These are phyloP conservation scores for Spheniscus humboldti DNA, from an alignment of 2,797 vertebrate genomes.

Conservation along the genomic window DNA sequence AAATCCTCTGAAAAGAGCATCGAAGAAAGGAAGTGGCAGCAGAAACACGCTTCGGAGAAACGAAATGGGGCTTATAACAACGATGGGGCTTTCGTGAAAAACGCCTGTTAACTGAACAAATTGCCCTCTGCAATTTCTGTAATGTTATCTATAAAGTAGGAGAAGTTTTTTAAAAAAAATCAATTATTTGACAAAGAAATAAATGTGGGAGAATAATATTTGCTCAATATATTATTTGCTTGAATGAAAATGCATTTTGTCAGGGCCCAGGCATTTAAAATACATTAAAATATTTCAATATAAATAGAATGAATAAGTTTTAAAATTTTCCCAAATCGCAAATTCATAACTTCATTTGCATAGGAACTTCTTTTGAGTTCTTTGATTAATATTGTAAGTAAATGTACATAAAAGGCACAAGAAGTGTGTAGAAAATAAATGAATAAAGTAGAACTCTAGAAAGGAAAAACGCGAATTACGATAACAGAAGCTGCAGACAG, in stretches of 20 bases:
- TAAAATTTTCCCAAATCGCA: constrained; percentile 20
- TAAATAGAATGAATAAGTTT: constrained; percentile 61
- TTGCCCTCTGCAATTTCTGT: neutral
- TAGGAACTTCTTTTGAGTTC: constrained; percentile 53
- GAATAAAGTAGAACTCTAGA: neutral
- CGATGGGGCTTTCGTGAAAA: neutral
- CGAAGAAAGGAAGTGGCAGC: neutral
- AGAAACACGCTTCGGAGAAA: neutral
- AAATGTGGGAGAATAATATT: constrained; percentile 51
- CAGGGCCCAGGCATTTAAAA: constrained; percentile 39
- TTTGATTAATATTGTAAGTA: constrained; percentile 66
- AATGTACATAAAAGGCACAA: constrained; percentile 61
- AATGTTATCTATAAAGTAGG: neutral
- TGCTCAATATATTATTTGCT: neutral
- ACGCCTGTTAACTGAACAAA: neutral
- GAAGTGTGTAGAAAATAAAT: constrained; percentile 36
- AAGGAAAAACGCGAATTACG: neutral
- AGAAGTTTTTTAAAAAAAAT: neutral
- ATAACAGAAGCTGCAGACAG: neutral
- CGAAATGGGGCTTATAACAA: neutral
- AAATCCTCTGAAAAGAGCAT: neutral
- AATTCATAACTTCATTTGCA: constrained; percentile 48
- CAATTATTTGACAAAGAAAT: constrained; percentile 44
- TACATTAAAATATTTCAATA: constrained; percentile 63
- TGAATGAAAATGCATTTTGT: neutral